Conservation (phyloP, 2,888 invertebrate species). For the Atherix ibis region DNA sequence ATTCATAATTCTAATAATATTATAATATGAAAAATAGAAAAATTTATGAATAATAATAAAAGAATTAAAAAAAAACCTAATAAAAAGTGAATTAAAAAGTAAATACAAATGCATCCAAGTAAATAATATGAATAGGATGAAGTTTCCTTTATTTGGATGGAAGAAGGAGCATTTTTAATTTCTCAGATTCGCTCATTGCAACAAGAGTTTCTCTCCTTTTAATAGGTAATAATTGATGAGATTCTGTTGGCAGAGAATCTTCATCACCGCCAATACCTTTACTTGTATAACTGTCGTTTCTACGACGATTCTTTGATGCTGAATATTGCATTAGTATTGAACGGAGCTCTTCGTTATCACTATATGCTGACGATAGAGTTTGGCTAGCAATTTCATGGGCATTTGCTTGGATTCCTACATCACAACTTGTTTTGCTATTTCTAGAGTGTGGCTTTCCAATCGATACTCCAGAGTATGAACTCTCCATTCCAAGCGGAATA, state of each 20-base stretch:
- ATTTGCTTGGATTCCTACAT: constrained; percentile 42
- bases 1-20: no score
- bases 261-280: constrained; percentile 13
- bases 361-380: constrained; percentile 23
- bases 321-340: no score
- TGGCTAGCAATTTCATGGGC: constrained; percentile 36
- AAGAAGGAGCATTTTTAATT: constrained; percentile 31
- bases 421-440: constrained; percentile 38
- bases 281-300: neutral
- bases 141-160: constrained; percentile 32
- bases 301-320: constrained; percentile 15
- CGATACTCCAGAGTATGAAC: constrained; percentile 34
- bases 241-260: constrained; percentile 21
- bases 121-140: no score
- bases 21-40: no score
- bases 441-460: constrained; percentile 31
- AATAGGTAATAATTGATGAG: constrained; percentile 20
- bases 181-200: constrained; percentile 32
- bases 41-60: no score
- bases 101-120: no score
- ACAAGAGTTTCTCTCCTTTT: constrained; percentile 17
- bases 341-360: constrained; percentile 7
- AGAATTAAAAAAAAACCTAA: no score
- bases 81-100: no score
- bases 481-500: constrained; percentile 27